Evolutionary conservation across 2,113 vertebrate species (phyloP).

Genomic region (Eupsittula cactorum): DNA sequence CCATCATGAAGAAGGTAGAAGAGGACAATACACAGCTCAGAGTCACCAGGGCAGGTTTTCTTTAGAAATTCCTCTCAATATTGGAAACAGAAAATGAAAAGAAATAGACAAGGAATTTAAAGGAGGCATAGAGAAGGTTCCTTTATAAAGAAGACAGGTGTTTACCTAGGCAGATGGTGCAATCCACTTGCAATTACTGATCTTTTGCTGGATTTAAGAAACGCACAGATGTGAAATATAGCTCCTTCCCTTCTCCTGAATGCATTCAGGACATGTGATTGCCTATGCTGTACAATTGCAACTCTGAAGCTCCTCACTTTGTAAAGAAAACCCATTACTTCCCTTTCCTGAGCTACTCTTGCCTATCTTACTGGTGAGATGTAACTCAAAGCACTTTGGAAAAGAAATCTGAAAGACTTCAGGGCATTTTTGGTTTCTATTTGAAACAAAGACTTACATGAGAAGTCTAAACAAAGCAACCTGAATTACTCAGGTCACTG

Average conservation of each 20-base stretch:
- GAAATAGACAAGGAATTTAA: neutral
- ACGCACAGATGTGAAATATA: neutral
- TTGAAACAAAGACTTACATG: neutral
- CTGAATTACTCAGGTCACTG: neutral
- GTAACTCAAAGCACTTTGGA: neutral
- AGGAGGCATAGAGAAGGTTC: neutral
- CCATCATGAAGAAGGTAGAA: neutral
- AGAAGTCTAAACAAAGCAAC: neutral
- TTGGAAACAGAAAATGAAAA: neutral
- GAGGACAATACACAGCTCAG: neutral
- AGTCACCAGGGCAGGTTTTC: neutral
- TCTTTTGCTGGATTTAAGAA: neutral
- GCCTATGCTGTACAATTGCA: neutral
- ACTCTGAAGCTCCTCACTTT: neutral
- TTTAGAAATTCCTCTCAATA: neutral
- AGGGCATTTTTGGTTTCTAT: rapidly evolving
- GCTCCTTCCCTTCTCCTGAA: neutral
- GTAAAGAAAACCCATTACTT: neutral
- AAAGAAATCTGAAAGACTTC: neutral
- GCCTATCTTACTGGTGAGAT: neutral
- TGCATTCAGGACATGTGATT: neutral
- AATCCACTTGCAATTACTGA: neutral
- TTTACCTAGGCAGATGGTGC: neutral
- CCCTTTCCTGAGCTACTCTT: neutral
- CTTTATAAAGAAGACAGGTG: neutral